Percentiles rank a stretch among this genome's conserved stretches.
Evolutionary conservation across 2,888 invertebrate genomes (phyloP).

Genomic region (Branchipolynoe longqiensis): DNA sequence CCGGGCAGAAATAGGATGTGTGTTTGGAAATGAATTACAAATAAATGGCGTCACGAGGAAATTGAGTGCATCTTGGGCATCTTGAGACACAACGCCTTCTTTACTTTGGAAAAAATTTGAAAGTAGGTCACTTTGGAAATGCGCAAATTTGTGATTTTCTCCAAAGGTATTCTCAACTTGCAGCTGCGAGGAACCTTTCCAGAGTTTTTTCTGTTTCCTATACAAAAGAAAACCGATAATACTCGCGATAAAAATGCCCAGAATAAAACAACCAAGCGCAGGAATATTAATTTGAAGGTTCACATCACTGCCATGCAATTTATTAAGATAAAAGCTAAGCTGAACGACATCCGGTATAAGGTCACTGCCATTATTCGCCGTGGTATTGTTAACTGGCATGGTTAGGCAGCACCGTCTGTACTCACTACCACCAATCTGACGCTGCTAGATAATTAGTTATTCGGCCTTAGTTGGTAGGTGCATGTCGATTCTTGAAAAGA

Average conservation of each 20-base stretch:
- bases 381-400: too few relatives aligned
- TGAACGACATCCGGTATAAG: too few relatives aligned
- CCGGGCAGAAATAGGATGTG: background rate
- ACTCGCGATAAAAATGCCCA: background rate
- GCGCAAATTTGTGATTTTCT: conserved; percentile 18
- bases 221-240: background rate
- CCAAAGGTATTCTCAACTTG: background rate
- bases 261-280: background rate
- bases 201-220: background rate
- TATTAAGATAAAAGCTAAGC: too few relatives aligned
- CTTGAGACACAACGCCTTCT: conserved; percentile 25
- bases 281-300: too few relatives aligned
- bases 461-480: too few relatives aligned
- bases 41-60: conserved; percentile 30
- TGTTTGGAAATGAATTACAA: background rate
- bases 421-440: too few relatives aligned
- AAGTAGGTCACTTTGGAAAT: conserved; percentile 28
- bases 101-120: conserved; percentile 14
- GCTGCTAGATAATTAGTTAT: too few relatives aligned
- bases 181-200: background rate
- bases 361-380: too few relatives aligned
- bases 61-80: background rate
- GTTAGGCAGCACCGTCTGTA: too few relatives aligned
- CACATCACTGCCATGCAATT: too few relatives aligned
- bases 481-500: too few relatives aligned